These are phyloP conservation scores for Carassius gibelio DNA, from an alignment of 2,113 vertebrate species.

Conservation along the genomic window DNA sequence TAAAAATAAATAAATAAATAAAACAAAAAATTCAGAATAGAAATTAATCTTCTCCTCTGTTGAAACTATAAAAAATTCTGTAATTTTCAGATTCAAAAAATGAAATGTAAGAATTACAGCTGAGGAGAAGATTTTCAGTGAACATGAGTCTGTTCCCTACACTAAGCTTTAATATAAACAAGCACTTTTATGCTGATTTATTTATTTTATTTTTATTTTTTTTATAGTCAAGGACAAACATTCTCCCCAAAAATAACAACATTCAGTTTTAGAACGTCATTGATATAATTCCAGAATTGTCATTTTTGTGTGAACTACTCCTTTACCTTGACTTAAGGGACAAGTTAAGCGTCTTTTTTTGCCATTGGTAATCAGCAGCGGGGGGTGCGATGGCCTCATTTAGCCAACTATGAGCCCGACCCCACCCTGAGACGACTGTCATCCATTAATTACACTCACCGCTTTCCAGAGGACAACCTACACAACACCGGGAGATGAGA, in stretches of 20 bases:
- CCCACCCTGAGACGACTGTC: constrained; percentile 69
- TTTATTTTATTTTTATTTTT: too few relatives aligned
- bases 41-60: too few relatives aligned
- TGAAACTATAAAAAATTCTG: too few relatives aligned
- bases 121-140: too few relatives aligned
- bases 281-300: not conserved
- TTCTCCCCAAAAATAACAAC: too few relatives aligned
- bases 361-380: constrained; percentile 62
- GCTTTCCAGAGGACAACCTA: constrained; percentile 77
- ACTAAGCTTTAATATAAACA: not conserved
- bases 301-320: not conserved
- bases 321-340: not conserved
- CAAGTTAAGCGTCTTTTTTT: not conserved
- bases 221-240: too few relatives aligned
- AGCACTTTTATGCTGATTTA: not conserved
- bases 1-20: too few relatives aligned
- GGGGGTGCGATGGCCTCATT: constrained; percentile 71
- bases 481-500: constrained; percentile 6
- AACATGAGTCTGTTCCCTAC: not conserved
- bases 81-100: too few relatives aligned
- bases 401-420: constrained; percentile 70
- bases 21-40: too few relatives aligned
- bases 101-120: too few relatives aligned
- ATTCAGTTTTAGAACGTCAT: not conserved
- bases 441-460: constrained; percentile 84